phyloP scores from a whole-genome alignment of 2,888 invertebrate species.

The Acleris holmiana region DNA sequence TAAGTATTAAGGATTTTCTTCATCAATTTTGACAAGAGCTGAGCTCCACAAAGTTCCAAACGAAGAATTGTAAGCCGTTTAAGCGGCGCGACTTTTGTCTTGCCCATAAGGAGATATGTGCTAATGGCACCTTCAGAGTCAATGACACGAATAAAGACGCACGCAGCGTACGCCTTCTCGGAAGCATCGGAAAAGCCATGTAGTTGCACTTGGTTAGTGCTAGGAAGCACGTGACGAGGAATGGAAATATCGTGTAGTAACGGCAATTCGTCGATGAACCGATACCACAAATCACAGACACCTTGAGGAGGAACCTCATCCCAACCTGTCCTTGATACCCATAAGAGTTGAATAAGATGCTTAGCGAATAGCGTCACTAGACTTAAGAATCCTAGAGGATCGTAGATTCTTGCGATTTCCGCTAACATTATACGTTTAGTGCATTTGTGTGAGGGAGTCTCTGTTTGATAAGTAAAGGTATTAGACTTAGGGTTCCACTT shows the following conservation, averaged over 20 bases:
- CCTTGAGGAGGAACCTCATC: slow-evolving; percentile 10
- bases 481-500: slow-evolving; percentile 1
- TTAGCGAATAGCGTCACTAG: slow-evolving; percentile 10
- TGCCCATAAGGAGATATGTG: no score
- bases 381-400: slow-evolving; percentile 16
- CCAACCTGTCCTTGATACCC: slow-evolving; percentile 18
- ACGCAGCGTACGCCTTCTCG: not conserved
- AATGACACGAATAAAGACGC: not conserved
- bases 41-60: no score
- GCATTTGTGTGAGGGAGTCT: not conserved
- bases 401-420: slow-evolving; percentile 20
- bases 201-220: not conserved
- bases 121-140: no score
- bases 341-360: slow-evolving; percentile 11
- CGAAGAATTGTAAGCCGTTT: no score
- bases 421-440: slow-evolving; percentile 17
- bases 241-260: not conserved
- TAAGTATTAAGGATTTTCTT: not conserved
- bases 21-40: not conserved
- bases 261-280: not conserved
- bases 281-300: not conserved
- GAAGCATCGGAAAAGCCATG: slow-evolving; percentile 1
- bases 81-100: no score
- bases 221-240: not conserved
- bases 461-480: not conserved